These are phyloP conservation scores for Potorous gilbertii DNA, from an alignment of 2,797 vertebrate genomes.

Conservation along the genomic window DNA sequence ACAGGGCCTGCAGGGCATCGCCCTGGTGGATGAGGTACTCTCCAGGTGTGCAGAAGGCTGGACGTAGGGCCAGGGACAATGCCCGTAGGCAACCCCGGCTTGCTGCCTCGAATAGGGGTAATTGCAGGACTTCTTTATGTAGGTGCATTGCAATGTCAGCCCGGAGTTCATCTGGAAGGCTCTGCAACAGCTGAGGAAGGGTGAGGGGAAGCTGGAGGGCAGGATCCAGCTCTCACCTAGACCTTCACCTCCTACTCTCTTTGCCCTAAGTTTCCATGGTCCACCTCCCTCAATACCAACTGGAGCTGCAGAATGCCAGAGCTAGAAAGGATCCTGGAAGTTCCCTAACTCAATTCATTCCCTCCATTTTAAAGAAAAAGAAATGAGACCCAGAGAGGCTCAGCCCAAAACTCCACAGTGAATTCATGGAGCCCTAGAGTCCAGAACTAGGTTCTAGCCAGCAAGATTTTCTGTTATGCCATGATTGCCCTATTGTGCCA, in stretches of 20 bases:
- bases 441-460: background rate
- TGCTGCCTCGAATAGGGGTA: constrained; percentile 80
- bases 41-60: constrained; percentile 82
- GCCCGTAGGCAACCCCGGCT: constrained; percentile 84
- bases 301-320: background rate
- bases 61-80: constrained; percentile 80
- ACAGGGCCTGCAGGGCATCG: constrained; percentile 84
- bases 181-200: constrained; percentile 80
- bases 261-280: background rate
- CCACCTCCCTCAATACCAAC: background rate
- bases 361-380: background rate
- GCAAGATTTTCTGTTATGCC: background rate
- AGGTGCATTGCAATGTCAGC: constrained; percentile 85
- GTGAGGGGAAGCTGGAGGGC: background rate
- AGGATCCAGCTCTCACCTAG: background rate
- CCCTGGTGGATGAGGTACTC: constrained; percentile 85
- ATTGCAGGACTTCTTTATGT: constrained; percentile 84
- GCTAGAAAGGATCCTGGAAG: background rate
- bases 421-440: background rate
- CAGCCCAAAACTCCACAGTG: background rate
- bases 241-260: background rate
- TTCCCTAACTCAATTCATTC: background rate
- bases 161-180: constrained; percentile 83
- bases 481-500: background rate
- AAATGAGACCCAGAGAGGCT: background rate